Percentiles rank a stretch among this genome's conserved stretches.
Evolutionary conservation across 2,888 invertebrate species (phyloP).

Genomic region (Ormyrus nitidulus): DNA sequence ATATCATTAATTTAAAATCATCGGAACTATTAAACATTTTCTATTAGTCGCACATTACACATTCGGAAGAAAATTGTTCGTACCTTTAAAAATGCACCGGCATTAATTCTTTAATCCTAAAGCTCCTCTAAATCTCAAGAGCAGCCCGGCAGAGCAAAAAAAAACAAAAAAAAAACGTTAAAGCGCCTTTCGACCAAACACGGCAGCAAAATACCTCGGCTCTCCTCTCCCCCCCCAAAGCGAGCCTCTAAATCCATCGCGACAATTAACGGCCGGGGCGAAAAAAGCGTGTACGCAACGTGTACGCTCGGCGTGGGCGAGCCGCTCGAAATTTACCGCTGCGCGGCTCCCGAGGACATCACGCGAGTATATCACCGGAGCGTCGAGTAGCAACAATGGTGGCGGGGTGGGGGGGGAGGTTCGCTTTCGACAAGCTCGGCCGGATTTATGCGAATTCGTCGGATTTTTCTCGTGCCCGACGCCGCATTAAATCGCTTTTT

Average conservation of each 20-base stretch:
- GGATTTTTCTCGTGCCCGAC: constrained; percentile 29
- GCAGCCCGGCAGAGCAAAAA: not conserved
- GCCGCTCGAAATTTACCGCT: constrained; percentile 48
- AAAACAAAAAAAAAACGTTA: not conserved
- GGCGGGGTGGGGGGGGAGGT: not conserved
- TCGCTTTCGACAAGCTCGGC: constrained; percentile 28
- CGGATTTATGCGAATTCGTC: constrained; percentile 49
- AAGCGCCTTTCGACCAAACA: not conserved
- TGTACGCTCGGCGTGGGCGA: constrained; percentile 59
- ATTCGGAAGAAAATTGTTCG: too few species aligned
- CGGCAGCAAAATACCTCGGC: constrained; percentile 41
- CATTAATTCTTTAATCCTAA: too few species aligned
- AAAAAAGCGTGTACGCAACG: not conserved
- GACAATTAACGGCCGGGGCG: constrained; percentile 64
- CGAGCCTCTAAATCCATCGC: constrained; percentile 65
- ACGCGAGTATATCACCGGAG: constrained; percentile 32
- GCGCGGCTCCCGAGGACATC: constrained; percentile 10
- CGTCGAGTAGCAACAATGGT: too few species aligned
- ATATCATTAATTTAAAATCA: too few species aligned
- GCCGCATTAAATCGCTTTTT: constrained; percentile 31
- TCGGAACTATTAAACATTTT: too few species aligned
- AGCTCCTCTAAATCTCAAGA: too few species aligned
- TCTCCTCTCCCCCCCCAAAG: not conserved
- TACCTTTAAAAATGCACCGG: too few species aligned
- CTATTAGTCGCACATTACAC: too few species aligned